Evolutionary conservation across 2,797 vertebrate species (phyloP), one percentile per base, ranked within the genome.

Genomic region (Myotis vivesi): DNA sequence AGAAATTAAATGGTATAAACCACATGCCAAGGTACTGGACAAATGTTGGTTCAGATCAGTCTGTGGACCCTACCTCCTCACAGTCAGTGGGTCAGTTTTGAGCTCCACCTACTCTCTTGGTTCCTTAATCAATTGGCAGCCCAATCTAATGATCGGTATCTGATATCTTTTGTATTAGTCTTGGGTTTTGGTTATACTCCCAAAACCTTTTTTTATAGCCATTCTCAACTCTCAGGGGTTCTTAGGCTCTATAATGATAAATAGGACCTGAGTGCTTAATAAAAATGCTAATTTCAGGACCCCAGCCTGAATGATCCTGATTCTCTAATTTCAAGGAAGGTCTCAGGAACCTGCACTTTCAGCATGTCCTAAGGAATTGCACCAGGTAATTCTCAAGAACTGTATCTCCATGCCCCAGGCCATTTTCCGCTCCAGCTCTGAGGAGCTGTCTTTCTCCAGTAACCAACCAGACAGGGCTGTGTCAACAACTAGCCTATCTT

Each of bases 81-180:
- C 11, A 8, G 12, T 68, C 20, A 22, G 1, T 75, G 16, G 64
- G 17, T 76, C 0, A 53, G 6, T 10, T n/a, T 49, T 64, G 46
- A n/a, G 17, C 7, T 85, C 23, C 2, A 46, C 15, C 19, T 2
- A 33, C 5, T 5, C 1, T 17, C 13, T 41, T 22, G 3, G 2
- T 0, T 79, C 30, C 55, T 85, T 90, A 36, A 72, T 72, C 15
- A 49, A 49, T 2, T 57, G 66, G 28, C 36, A 86, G 36, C 17
- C 22, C 30, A 38, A 28, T 8, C 22, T 59, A 16, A 20, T 49
- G 13, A 62, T 73, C 19, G 46, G 15, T 73, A 79, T 97, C 46
- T 13, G 36, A 88, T 12, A 38, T 0, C 4, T 59, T 49, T 49
- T 49, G 11, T 16, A 30, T 17, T 11, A 89, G 30, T 23, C 33